Conservation (phyloP, 2,888 invertebrate species). For the Acleris laterana region DNA sequence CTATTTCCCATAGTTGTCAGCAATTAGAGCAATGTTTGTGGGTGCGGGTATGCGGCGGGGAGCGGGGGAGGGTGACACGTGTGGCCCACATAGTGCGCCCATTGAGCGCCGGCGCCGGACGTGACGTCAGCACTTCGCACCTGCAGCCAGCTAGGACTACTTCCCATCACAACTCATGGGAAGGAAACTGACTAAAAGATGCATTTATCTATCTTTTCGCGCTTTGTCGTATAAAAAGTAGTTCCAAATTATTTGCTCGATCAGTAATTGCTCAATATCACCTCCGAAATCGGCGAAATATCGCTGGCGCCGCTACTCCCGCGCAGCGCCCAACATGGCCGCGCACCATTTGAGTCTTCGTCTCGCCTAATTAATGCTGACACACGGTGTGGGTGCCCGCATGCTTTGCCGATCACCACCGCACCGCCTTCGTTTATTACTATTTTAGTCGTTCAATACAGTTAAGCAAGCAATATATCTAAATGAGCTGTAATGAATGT, state of each 20-base stretch:
- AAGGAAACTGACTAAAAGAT: not conserved
- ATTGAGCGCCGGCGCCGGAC: constrained; percentile 68
- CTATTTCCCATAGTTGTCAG: constrained; percentile 80
- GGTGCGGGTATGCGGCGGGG: constrained; percentile 50
- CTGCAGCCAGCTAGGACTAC: constrained; percentile 54
- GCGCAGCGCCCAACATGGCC: constrained; percentile 72
- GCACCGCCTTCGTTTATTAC: constrained; percentile 67
- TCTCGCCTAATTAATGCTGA: constrained; percentile 74
- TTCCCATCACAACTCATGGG: constrained; percentile 38
- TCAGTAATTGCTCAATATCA: constrained; percentile 27
- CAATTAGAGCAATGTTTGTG: constrained; percentile 73
- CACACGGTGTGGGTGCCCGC: constrained; percentile 75
- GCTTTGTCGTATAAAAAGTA: not conserved
- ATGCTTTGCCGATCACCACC: constrained; percentile 49
- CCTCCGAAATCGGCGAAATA: constrained; percentile 52
- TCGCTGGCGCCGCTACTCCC: constrained; percentile 69
- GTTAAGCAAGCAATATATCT: constrained; percentile 52
- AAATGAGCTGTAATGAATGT: constrained; percentile 52
- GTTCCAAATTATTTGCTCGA: not conserved
- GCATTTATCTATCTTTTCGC: too few relatives aligned
- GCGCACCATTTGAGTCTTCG: constrained; percentile 73
- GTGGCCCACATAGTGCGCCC: constrained; percentile 78
- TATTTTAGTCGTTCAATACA: constrained; percentile 58
- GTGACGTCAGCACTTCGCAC: constrained; percentile 68
- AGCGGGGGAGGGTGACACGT: constrained; percentile 67